Evolutionary conservation across 2,888 invertebrate genomes (phyloP).

Genomic region (Idaea straminata): DNA sequence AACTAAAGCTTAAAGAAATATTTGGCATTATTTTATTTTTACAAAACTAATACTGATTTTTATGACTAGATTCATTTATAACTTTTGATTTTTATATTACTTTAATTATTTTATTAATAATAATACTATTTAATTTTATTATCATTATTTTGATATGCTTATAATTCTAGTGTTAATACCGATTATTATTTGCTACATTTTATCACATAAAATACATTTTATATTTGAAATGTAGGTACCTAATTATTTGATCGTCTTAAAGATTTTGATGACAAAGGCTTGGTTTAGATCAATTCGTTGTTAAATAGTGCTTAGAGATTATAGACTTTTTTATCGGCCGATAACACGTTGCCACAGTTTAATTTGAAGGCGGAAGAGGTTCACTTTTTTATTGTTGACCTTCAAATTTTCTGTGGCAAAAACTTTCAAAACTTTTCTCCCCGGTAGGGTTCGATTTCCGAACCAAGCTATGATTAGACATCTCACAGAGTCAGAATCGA

Average conservation of each 20-base stretch:
- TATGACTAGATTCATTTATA: slow-evolving; percentile 9
- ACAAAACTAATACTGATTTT: slow-evolving; percentile 23
- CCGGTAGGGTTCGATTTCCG: too few species aligned
- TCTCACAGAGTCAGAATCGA: too few species aligned
- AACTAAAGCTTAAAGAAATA: slow-evolving; percentile 38
- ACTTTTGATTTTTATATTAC: not conserved
- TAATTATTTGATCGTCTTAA: slow-evolving; percentile 56
- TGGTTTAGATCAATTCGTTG: slow-evolving; percentile 14
- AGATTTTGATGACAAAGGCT: slow-evolving; percentile 38
- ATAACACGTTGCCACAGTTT: not conserved
- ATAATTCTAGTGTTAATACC: slow-evolving; percentile 18
- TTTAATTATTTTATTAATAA: slow-evolving; percentile 7
- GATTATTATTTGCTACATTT: slow-evolving; percentile 31
- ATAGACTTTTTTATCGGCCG: not conserved
- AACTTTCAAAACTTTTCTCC: too few species aligned
- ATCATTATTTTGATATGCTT: slow-evolving; percentile 13
- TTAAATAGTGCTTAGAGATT: slow-evolving; percentile 3
- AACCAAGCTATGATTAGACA: too few species aligned
- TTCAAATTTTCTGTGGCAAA: too few species aligned
- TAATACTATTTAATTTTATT: slow-evolving; percentile 19
- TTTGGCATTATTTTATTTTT: slow-evolving; percentile 23
- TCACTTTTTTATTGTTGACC: too few species aligned
- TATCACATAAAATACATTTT: slow-evolving; percentile 44
- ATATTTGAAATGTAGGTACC: slow-evolving; percentile 24
- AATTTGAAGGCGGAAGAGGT: too few species aligned